These are phyloP conservation scores for Pristionchus mayeri DNA, from an alignment of 2,888 invertebrate species.

Conservation along the genomic window DNA sequence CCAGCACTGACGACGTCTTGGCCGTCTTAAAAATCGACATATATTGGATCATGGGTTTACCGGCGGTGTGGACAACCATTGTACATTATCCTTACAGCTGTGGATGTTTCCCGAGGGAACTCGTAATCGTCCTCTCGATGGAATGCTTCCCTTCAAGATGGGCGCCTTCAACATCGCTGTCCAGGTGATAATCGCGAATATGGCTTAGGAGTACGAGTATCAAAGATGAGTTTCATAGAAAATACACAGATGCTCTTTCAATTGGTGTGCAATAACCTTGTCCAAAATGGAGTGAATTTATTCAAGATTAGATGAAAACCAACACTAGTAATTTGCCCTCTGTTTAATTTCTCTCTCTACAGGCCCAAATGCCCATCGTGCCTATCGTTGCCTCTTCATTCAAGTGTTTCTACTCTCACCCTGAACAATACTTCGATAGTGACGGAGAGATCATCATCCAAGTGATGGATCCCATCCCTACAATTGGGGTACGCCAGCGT, in stretches of 20 bases:
- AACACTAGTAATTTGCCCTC: too few species aligned
- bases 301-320: too few species aligned
- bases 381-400: constrained; percentile 92
- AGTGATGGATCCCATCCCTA: constrained; percentile 61
- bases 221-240: too few species aligned
- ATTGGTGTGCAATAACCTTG: too few species aligned
- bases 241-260: too few species aligned
- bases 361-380: constrained; percentile 84
- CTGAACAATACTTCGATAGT: too few species aligned
- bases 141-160: constrained; percentile 92
- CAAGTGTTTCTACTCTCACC: constrained; percentile 79
- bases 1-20: too few species aligned
- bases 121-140: constrained; percentile 84
- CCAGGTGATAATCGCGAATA: too few species aligned
- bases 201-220: background rate
- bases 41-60: too few species aligned
- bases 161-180: constrained; percentile 93
- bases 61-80: too few species aligned
- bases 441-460: constrained; percentile 65
- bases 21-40: too few species aligned
- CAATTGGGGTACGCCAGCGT: constrained; percentile 62
- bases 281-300: too few species aligned
- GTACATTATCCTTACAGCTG: constrained; percentile 78
- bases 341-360: constrained; percentile 11
- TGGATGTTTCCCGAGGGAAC: constrained; percentile 97